Evolutionary conservation across 2,888 invertebrate species (phyloP).

Genomic region (Ochropleura leucogaster): DNA sequence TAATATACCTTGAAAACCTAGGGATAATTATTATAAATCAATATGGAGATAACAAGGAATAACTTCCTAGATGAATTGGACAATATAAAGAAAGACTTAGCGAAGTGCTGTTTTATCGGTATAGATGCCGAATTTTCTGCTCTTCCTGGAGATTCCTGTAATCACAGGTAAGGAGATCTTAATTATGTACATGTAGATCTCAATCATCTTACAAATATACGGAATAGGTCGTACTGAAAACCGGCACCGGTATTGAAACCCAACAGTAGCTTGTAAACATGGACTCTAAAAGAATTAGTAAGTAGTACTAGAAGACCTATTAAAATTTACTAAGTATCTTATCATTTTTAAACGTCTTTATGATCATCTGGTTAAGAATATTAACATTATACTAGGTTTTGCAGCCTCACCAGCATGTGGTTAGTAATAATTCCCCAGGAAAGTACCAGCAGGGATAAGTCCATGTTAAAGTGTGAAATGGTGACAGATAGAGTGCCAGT

Average conservation of each 20-base stretch:
- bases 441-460: background rate
- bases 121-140: conserved; percentile 95
- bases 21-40: conserved; percentile 32
- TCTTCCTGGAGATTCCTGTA: conserved; percentile 83
- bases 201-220: background rate
- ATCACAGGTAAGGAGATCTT: conserved; percentile 85
- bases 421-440: background rate
- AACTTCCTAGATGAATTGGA: conserved; percentile 91
- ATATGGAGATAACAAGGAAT: conserved; percentile 92
- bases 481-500: background rate
- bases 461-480: background rate
- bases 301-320: background rate
- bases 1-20: background rate
- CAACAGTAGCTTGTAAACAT: background rate
- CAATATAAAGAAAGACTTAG: conserved; percentile 89
- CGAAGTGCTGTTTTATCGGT: conserved; percentile 91
- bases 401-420: background rate
- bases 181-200: background rate
- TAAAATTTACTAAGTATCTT: background rate
- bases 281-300: background rate
- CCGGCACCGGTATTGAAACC: background rate
- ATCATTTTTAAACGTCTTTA: background rate
- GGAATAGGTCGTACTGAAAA: background rate
- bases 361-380: background rate
- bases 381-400: background rate